Percentiles rank a stretch among this genome's conserved stretches.
Evolutionary conservation across 2,797 vertebrate species (phyloP).

Genomic region (Yasuhikotakia modesta): DNA sequence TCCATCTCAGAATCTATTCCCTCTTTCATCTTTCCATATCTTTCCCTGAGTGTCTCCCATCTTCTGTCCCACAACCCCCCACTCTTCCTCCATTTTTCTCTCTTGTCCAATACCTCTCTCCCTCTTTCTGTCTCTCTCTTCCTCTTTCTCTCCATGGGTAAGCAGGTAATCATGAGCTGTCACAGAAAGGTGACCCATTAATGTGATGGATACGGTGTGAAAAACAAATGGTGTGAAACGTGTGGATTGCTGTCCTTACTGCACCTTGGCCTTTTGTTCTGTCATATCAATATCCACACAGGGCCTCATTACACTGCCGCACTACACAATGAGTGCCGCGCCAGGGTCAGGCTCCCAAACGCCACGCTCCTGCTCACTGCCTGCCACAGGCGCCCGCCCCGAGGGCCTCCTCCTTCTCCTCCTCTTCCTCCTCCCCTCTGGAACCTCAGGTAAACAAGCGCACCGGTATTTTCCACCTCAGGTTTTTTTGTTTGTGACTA

Average conservation of each 20-base stretch:
- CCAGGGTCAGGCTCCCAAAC: slow-evolving; percentile 76
- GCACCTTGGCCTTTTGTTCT: slow-evolving; percentile 95
- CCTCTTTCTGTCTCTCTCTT: slow-evolving; percentile 66
- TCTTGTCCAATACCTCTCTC: slow-evolving; percentile 58
- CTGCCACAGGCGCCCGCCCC: slow-evolving; percentile 67
- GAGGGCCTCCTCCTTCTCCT: slow-evolving; percentile 46
- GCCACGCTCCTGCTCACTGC: slow-evolving; percentile 74
- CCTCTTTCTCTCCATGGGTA: slow-evolving; percentile 82
- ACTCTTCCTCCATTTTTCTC: slow-evolving; percentile 47
- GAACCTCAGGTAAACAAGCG: slow-evolving; percentile 49
- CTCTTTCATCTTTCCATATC: slow-evolving; percentile 67
- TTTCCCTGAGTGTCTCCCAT: slow-evolving; percentile 57
- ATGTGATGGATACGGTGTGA: slow-evolving; percentile 93
- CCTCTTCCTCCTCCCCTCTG: slow-evolving; percentile 23
- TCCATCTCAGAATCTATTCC: slow-evolving; percentile 63
- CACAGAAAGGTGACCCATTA: slow-evolving; percentile 95
- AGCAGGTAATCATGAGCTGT: slow-evolving; percentile 97
- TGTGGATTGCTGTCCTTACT: slow-evolving; percentile 91
- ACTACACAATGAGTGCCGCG: slow-evolving; percentile 81
- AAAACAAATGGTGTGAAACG: slow-evolving; percentile 95
- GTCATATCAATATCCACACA: slow-evolving; percentile 89
- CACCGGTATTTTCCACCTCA: slow-evolving; percentile 13
- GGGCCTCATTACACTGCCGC: slow-evolving; percentile 85
- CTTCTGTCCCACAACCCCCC: slow-evolving; percentile 63
- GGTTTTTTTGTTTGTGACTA: slow-evolving; percentile 34